A percentile compares a stretch with the other conserved stretches of the same genome.
These are phyloP conservation scores for Schizaphis graminum DNA, from an alignment of 2,888 invertebrate genomes.

Conservation along the genomic window DNA sequence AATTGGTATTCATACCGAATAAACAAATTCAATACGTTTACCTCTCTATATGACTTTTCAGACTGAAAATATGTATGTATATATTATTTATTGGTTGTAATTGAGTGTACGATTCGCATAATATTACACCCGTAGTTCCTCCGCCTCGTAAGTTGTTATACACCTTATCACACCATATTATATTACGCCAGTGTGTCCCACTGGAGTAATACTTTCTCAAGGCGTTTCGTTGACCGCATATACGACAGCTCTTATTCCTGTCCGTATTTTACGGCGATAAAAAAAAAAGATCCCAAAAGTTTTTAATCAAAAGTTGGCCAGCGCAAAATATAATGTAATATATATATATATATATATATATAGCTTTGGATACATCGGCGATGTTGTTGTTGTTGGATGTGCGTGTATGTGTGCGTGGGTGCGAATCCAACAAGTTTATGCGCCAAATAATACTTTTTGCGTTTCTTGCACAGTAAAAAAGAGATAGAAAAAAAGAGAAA, in stretches of 20 bases:
- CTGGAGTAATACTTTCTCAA: conserved; percentile 28
- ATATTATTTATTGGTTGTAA: not conserved
- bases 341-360: conserved; percentile 5
- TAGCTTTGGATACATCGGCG: conserved; percentile 35
- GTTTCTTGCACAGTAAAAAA: conserved; percentile 36
- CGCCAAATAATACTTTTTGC: conserved; percentile 63
- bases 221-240: conserved; percentile 22
- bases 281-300: conserved; percentile 54
- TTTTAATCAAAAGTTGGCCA: conserved; percentile 65
- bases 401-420: not conserved
- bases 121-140: not conserved
- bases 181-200: not conserved
- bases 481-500: conserved; percentile 44
- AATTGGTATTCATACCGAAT: not conserved
- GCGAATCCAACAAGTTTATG: conserved; percentile 65
- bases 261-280: conserved; percentile 44
- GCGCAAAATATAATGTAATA: conserved; percentile 49
- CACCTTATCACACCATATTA: not conserved
- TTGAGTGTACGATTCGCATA: not conserved
- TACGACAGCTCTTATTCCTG: conserved; percentile 21
- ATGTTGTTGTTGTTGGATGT: not conserved
- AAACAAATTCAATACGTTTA: not conserved
- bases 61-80: not conserved
- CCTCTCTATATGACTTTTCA: not conserved
- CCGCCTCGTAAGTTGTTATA: not conserved